Percentiles rank a stretch among this genome's conserved stretches.
phyloP scores from a whole-genome alignment of 2,797 vertebrate genomes.

The Neomorphus geoffroyi region DNA sequence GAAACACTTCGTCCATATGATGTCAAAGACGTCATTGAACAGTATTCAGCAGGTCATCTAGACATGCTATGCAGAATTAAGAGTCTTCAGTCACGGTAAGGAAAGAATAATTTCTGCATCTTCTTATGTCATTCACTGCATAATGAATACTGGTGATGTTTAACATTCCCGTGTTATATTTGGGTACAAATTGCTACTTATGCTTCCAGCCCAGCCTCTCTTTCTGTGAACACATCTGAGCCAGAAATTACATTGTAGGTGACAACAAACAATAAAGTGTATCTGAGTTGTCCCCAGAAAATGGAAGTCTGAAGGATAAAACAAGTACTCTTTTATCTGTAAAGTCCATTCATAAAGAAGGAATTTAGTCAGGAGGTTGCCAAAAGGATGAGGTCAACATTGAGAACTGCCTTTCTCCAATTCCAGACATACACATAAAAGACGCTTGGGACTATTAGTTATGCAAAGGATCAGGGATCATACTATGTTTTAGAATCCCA shows the following conservation, averaged over 20 bases:
- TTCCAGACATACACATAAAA: neutral
- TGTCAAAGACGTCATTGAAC: slow-evolving; percentile 98
- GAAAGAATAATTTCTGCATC: neutral
- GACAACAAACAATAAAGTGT: neutral
- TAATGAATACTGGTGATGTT: neutral
- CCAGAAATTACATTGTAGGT: neutral
- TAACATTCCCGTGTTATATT: neutral
- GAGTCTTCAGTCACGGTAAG: slow-evolving; percentile 94
- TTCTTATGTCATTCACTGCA: neutral
- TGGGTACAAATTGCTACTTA: neutral
- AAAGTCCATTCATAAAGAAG: neutral
- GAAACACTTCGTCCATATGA: slow-evolving; percentile 96
- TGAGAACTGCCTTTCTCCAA: neutral
- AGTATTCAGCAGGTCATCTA: slow-evolving; percentile 96
- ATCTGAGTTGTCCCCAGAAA: neutral
- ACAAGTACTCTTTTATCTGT: neutral
- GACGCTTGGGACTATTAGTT: neutral
- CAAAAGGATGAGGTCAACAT: neutral
- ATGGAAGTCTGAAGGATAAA: neutral
- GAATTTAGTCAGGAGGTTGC: neutral
- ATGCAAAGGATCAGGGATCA: neutral
- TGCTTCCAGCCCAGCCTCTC: neutral
- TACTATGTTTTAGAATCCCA: neutral
- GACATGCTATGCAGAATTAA: slow-evolving; percentile 99
- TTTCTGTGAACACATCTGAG: neutral